Base-by-base conservation (phyloP, 2,888 invertebrate species). In the Lypha dubia region DNA sequence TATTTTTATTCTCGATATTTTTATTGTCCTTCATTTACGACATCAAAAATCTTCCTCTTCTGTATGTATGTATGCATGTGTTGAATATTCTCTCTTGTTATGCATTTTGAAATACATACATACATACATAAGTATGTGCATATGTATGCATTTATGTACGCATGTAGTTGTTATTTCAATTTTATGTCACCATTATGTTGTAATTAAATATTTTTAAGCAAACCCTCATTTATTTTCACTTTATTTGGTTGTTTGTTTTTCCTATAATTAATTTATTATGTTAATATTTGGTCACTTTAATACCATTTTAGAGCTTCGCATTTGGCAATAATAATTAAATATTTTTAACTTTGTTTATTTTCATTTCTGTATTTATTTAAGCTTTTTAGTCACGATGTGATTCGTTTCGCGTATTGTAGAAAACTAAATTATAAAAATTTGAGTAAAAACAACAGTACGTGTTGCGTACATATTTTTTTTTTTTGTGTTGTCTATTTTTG, bases 401-500 rank as follows among this genome's bases (percentile, higher is more conserved):
- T 86, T 86, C 86, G 88, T 84, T 88, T 87, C 87, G 87, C 86
- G 86, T 86, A 83, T 85, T 84, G 81, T 86, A 84, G 86, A 87
- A 88, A 87, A 88, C 88, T 88, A 79, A 88, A 86, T 86, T 86
- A 82, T 86, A 81, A 82, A 86, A 75, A 82, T 85, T 77, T 81
- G 56, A 70, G 77, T 77, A 79, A 80, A 84, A 83, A 83, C 70
- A 81, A 83, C 83, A 75, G 63, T 76, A 80, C 80, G 80, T 77
- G 82, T 83, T 82, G 85, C 76, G 67, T 85, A 79, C 58, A 49
- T 41, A 79, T 63, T 38, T 44, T 63, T 73, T 51, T 63, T 24
- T 65, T n/a, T n/a, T n/a, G n/a, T 75, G 53, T 73, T 56, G 24
- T 24, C 8, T 56, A 38, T 58, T 58, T 41, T 15, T 74, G 53